phyloP scores from a whole-genome alignment of 2,113 vertebrate species.

The Panthera leo region DNA sequence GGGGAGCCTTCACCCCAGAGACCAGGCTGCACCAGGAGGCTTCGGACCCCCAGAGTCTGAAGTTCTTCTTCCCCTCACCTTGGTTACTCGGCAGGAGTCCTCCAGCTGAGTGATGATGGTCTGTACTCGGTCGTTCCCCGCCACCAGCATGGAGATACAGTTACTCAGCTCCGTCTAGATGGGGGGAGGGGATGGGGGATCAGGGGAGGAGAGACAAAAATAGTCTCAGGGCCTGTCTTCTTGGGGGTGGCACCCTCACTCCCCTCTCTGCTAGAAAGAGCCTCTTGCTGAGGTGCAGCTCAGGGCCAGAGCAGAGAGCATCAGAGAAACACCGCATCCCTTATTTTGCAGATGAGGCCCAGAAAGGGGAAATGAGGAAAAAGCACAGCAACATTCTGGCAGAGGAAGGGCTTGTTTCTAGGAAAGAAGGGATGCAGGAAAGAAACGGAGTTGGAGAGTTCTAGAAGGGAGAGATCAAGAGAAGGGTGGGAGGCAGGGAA shows the following conservation, averaged over 20 bases:
- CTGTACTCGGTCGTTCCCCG: constrained; percentile 87
- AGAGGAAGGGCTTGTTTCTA: background rate
- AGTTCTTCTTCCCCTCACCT: constrained; percentile 79
- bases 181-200: background rate
- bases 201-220: constrained; percentile 45
- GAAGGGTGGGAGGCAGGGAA: too few relatives aligned
- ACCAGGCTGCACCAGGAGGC: background rate
- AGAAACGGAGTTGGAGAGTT: background rate
- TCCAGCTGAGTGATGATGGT: constrained; percentile 89
- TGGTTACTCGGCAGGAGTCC: constrained; percentile 84
- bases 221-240: background rate
- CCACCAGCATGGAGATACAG: constrained; percentile 90
- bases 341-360: background rate
- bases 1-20: background rate
- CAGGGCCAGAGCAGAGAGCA: background rate
- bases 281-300: background rate
- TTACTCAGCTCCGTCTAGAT: constrained; percentile 87
- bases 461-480: background rate
- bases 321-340: background rate
- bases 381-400: background rate
- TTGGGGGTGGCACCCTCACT: background rate
- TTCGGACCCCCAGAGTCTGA: background rate
- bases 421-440: background rate
- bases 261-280: background rate
- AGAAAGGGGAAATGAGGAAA: background rate